Base-by-base conservation (phyloP, 2,797 vertebrate species). In the Sandelia bainsii region DNA sequence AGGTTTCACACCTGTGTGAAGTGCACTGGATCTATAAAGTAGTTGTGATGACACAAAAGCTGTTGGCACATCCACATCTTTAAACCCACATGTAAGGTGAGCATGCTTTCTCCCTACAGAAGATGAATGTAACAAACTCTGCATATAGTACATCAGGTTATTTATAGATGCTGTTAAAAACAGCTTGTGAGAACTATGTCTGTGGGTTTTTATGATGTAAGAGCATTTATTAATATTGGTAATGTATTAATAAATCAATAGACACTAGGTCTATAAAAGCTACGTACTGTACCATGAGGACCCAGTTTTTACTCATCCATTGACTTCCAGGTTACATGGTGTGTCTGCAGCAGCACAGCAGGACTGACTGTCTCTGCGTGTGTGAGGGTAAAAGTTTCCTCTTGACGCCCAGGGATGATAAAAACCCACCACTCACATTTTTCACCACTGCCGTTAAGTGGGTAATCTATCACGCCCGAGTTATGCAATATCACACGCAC, bases 391-490 rank as follows among this genome's bases (percentile, higher is more conserved):
- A 84, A 29, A 84, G 74, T 88, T 86, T 86, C 81, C 80, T 80
- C 80, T 75, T 69, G 62, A 88, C 72, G 57, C 57, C 56, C 11
- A 0, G 5, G 39, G 69, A 78, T 82, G 88, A 90, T 89, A 91
- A 87, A 88, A 89, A 87, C 87, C 81, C 80, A 75, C 69, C 6
- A 39, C 81, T 90, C 84, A 81, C 77, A 76, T 76, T 78, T 87
- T 88, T 91, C 85, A 84, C 61, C 67, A 77, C 72, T 52, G 72
- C 78, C 64, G 62, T 80, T 89, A 88, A 91, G 91, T 91, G 84
- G 88, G 84, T 81, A 81, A 91, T 92, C 87, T 93, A 89, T 93
- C 92, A 91, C 48, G 17, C 62, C 76, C 69, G 80, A 89, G 87
- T 90, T 89, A 89, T 87, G 88, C 79, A 90, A 88, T 85, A 77